Base-by-base conservation (phyloP, 2,113 vertebrate genomes). In the Ceyx cyanopectus region DNA sequence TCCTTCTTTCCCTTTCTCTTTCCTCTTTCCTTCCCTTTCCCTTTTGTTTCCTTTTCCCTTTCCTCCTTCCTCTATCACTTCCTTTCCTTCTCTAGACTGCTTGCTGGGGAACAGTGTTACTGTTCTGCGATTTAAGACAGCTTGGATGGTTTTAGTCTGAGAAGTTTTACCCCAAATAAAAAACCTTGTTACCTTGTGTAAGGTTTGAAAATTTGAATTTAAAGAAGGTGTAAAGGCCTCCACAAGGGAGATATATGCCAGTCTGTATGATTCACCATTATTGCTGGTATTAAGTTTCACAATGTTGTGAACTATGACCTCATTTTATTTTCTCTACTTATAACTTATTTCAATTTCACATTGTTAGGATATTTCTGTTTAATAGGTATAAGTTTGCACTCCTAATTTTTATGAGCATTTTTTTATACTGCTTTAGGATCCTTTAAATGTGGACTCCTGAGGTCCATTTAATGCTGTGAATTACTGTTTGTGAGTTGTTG, bases 391-490 rank as follows among this genome's bases (percentile, higher is more conserved):
- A 79, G 95, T 97, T 98, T 98, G 97, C 97, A 98, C 97, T 98
- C 96, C 96, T 97, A 93, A 91, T 95, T 96, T 97, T 94, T 94
- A 95, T 95, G 79, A 97, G 81, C 56, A 50, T 89, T 94, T 95
- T 95, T 95, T 82, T 57, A 91, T 96, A 95, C 84, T 97, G 92
- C 93, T 96, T 97, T 89, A 69, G 84, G 63, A 63, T 90, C 89
- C 91, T 92, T 90, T 89, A 93, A 77, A 40, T 62, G 54, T 92
- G 97, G 97, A 94, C 72, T 82, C 37, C 15, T 88, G 79, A 82
- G 63, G 97, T 97, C 97, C 93, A 94, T 95, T 98, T 98, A 98
- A 98, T 97, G 97, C 98, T 98, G 98, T 98, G 98, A 98, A 98
- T 97, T 97, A 97, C 93, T 96, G 87, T 97, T 97, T 93, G 94